Evolutionary conservation across 2,113 vertebrate genomes (phyloP).

Genomic region (Hydropotes inermis): DNA sequence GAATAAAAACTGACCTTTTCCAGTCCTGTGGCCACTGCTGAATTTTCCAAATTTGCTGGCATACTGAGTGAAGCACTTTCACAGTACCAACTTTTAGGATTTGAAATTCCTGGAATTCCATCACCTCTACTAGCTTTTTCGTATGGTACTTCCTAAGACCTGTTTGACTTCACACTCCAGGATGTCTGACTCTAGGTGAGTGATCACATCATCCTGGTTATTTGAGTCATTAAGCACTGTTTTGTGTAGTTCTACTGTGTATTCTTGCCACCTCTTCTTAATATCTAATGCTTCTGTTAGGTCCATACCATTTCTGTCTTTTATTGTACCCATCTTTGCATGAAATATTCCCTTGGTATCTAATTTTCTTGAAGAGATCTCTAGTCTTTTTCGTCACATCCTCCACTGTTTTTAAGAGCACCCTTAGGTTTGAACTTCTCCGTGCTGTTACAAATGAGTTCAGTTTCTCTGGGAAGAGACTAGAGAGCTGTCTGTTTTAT

Average conservation of each 20-base stretch:
- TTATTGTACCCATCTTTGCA: not conserved
- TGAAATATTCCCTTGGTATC: not conserved
- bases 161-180: not conserved
- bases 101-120: not conserved
- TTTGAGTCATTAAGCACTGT: not conserved
- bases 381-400: not conserved
- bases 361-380: not conserved
- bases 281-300: not conserved
- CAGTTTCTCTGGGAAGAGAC: not conserved
- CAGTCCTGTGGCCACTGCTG: not conserved
- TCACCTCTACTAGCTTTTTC: not conserved
- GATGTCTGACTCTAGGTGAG: not conserved
- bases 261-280: not conserved
- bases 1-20: not conserved
- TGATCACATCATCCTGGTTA: not conserved
- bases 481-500: not conserved
- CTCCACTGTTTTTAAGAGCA: not conserved
- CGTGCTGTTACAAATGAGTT: not conserved
- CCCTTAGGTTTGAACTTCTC: not conserved
- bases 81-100: not conserved
- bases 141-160: not conserved
- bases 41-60: not conserved
- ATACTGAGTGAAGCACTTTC: not conserved
- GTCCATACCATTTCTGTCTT: not conserved
- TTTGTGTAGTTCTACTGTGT: not conserved